Evolutionary conservation across 1,140 invertebrate species (phyloP), one percentile per base, ranked within the genome.

Genomic region (Charaxes varanes): DNA sequence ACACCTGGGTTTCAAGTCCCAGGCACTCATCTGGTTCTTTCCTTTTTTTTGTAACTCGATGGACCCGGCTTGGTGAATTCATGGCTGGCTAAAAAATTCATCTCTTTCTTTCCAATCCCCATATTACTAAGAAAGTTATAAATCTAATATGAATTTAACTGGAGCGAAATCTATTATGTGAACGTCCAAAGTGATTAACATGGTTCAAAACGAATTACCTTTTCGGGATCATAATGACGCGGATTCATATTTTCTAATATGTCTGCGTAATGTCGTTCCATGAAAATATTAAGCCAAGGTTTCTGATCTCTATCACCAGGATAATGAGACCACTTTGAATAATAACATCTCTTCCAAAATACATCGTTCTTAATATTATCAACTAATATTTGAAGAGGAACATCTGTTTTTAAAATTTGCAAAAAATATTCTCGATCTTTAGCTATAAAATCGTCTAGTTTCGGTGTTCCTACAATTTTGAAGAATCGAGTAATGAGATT

Each of bases 241-340:
- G 83, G 83, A 63, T 83, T 82, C 58, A 85, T 66, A 47, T 79
- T 82, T 63, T 85, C 83, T 37, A 86, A 68, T 44, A 77, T 63
- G 47, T 85, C 73, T 4, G 72, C 64, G 26, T 80, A 76, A 62
- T 85, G 62, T 31, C 54, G 62, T 63, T 85, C 84, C 61, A 85
- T 70, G 45, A 74, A 85, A 41, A 73, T 49, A 46, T 74, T 73
- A 14, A 85, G 81, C 85, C 84, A 86, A 34, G 58, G 70, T 55
- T 77, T 84, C 30, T 66, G 44, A 37, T 65, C 43, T 13, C 48
- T 31, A 24, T 62, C 23, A 35, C 59, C 24, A 15, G 70, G 60
- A 32, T 51, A 60, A 61, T 73, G 66, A 4, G 53, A 51, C 79
- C 84, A 86, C 35, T 63, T 76, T 2, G 72, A 56, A 12, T 59